These are phyloP conservation scores for Drosophila buzzatii DNA, from an alignment of 2,888 invertebrate species.

Conservation along the genomic window DNA sequence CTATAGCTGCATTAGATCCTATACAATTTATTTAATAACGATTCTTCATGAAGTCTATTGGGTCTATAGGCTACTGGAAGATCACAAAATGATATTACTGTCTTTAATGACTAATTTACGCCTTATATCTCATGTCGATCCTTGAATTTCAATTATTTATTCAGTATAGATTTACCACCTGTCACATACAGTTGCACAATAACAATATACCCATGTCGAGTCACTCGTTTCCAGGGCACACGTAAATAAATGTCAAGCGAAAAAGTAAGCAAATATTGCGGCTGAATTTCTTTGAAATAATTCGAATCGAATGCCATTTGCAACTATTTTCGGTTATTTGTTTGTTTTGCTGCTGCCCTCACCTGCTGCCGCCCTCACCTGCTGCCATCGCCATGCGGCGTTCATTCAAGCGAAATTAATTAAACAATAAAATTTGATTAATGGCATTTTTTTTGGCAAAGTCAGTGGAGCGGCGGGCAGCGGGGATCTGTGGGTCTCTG, in stretches of 20 bases:
- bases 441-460: constrained; percentile 53
- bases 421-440: constrained; percentile 81
- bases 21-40: not conserved
- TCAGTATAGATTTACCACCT: not conserved
- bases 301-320: constrained; percentile 61
- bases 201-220: not conserved
- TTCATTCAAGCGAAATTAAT: constrained; percentile 79
- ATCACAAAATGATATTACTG: not conserved
- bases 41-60: no score
- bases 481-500: constrained; percentile 30
- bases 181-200: constrained; percentile 1
- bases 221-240: not conserved
- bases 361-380: not conserved
- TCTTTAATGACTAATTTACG: no score
- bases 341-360: constrained; percentile 53
- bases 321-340: constrained; percentile 70
- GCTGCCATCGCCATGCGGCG: constrained; percentile 14
- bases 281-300: constrained; percentile 64
- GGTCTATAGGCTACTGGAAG: not conserved
- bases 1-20: not conserved
- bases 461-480: not conserved
- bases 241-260: constrained; percentile 51
- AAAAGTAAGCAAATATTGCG: constrained; percentile 59
- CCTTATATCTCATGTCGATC: no score
- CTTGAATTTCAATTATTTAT: not conserved